Evolutionary conservation across 2,113 vertebrate genomes (phyloP).

Genomic region (Onychorhynchus coronatus): DNA sequence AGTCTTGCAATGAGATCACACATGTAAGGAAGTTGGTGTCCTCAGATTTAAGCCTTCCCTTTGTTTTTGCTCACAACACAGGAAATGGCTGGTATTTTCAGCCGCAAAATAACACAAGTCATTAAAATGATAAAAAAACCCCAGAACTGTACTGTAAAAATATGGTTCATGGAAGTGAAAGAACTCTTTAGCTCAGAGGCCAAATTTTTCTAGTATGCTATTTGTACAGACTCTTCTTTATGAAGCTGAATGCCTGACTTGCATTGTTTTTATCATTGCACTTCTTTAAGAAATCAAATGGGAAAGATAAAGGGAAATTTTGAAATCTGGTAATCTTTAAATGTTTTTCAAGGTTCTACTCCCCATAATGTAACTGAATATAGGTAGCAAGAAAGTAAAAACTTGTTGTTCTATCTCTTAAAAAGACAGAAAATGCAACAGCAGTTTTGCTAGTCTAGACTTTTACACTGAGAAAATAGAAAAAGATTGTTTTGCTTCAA

Average conservation of each 20-base stretch:
- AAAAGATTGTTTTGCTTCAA: not conserved
- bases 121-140: not conserved
- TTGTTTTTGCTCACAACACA: not conserved
- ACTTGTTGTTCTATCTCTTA: not conserved
- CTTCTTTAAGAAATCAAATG: not conserved
- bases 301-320: not conserved
- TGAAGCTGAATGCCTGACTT: not conserved
- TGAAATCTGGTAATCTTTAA: not conserved
- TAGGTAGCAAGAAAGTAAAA: not conserved
- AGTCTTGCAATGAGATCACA: not conserved
- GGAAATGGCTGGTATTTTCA: not conserved
- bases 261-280: not conserved
- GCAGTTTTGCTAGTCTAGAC: not conserved
- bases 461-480: not conserved
- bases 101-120: not conserved
- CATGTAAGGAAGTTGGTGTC: not conserved
- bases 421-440: not conserved
- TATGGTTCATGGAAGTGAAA: not conserved
- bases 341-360: not conserved
- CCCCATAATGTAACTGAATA: not conserved
- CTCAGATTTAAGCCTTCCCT: not conserved
- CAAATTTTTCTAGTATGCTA: accelerated
- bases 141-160: not conserved
- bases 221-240: not conserved
- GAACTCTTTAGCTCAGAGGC: not conserved